Conservation (phyloP, 2,113 vertebrate genomes). For the Pluvialis apricaria region DNA sequence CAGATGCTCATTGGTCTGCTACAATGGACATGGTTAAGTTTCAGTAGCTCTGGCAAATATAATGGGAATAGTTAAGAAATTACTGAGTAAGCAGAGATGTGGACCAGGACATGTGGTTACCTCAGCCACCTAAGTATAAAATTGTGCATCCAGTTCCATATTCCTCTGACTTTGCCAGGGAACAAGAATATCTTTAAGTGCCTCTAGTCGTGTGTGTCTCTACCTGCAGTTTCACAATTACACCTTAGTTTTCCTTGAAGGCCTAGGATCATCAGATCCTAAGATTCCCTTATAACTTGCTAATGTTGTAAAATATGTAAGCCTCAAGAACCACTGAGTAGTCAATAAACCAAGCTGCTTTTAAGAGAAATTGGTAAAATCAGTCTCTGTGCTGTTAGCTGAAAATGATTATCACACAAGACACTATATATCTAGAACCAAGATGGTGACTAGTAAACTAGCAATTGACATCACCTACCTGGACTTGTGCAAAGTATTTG, state of each 20-base stretch:
- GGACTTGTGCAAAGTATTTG: neutral
- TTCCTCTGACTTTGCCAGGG: neutral
- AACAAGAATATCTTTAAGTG: neutral
- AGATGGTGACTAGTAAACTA: neutral
- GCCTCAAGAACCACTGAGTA: neutral
- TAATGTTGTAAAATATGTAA: neutral
- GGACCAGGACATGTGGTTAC: neutral
- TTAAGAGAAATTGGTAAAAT: neutral
- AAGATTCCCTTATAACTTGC: neutral
- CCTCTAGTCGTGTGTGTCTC: neutral
- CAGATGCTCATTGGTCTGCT: neutral
- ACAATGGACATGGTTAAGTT: neutral
- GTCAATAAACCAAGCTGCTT: neutral
- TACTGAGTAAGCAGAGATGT: neutral
- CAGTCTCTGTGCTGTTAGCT: neutral
- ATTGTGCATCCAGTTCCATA: neutral
- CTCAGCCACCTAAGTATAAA: neutral
- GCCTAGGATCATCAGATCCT: neutral
- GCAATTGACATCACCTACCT: neutral
- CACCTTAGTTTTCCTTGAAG: neutral
- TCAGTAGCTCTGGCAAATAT: neutral
- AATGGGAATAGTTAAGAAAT: neutral
- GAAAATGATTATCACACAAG: neutral
- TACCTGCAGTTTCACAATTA: neutral
- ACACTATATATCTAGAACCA: neutral